phyloP scores from a whole-genome alignment of 2,797 vertebrate genomes.

The Fistularia commersonii region DNA sequence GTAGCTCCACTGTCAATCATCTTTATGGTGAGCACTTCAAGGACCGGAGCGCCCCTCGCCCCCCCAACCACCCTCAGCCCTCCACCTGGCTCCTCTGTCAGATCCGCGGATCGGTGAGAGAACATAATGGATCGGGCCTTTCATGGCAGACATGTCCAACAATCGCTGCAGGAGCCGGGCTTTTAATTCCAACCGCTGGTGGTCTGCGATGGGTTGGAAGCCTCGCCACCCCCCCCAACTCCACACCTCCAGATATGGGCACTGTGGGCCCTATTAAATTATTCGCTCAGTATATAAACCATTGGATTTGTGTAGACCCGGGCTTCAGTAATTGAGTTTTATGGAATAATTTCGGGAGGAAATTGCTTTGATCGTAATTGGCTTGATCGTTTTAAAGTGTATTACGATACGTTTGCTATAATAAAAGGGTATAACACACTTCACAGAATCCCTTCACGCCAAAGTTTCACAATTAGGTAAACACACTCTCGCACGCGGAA shows the following conservation, averaged over 20 bases:
- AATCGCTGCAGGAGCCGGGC: constrained; percentile 15
- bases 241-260: constrained; percentile 10
- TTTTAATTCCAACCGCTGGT: constrained; percentile 26
- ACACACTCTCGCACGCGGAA: too few relatives aligned
- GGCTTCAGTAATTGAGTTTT: constrained; percentile 13
- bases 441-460: too few relatives aligned
- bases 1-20: constrained; percentile 65
- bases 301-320: constrained; percentile 8
- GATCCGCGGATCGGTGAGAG: constrained; percentile 31
- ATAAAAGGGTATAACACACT: too few relatives aligned
- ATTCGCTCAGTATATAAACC: constrained; percentile 23
- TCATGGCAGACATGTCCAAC: constrained; percentile 32
- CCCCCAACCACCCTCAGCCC: too few relatives aligned
- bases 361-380: constrained; percentile 15
- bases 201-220: constrained; percentile 11
- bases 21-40: constrained; percentile 50
- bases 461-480: too few relatives aligned
- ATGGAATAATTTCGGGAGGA: neutral
- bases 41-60: constrained; percentile 31
- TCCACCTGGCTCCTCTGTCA: constrained; percentile 23
- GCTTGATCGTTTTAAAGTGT: too few relatives aligned
- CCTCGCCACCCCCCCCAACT: neutral
- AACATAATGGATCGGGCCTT: constrained; percentile 27
- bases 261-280: constrained; percentile 14
- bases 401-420: too few relatives aligned